phyloP scores from a whole-genome alignment of 2,797 vertebrate species.

The Sebastes nivosus region DNA sequence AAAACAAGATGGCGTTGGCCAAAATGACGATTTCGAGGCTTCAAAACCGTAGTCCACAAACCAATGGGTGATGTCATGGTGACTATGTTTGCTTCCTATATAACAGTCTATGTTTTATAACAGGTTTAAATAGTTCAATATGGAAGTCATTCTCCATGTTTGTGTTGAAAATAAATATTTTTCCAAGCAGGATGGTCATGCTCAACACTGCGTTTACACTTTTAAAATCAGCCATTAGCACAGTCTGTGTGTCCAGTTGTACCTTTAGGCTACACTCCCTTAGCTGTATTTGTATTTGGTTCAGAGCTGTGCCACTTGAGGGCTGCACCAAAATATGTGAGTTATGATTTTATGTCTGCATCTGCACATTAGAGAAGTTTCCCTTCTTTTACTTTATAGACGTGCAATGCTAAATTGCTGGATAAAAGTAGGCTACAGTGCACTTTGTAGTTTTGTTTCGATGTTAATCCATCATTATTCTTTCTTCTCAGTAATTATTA shows the following conservation, averaged over 20 bases:
- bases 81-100: too few relatives aligned
- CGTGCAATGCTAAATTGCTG: not conserved
- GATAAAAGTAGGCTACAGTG: rapidly evolving
- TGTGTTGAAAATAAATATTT: not conserved
- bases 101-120: too few relatives aligned
- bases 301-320: not conserved
- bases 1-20: too few relatives aligned
- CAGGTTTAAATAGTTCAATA: not conserved
- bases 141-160: not conserved
- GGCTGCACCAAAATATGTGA: not conserved
- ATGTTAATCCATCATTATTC: not conserved
- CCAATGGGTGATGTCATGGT: too few relatives aligned
- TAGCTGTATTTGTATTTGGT: not conserved
- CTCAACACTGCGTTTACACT: not conserved
- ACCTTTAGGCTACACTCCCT: not conserved
- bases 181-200: not conserved
- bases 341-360: too few relatives aligned
- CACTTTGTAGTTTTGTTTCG: not conserved
- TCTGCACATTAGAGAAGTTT: not conserved
- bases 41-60: too few relatives aligned
- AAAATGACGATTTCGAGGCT: too few relatives aligned
- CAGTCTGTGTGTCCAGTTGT: not conserved
- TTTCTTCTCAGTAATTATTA: not conserved
- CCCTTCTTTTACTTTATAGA: not conserved
- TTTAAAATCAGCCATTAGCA: not conserved